Evolutionary conservation across 2,113 vertebrate genomes (phyloP).

Genomic region (Trematocara unimaculatum): DNA sequence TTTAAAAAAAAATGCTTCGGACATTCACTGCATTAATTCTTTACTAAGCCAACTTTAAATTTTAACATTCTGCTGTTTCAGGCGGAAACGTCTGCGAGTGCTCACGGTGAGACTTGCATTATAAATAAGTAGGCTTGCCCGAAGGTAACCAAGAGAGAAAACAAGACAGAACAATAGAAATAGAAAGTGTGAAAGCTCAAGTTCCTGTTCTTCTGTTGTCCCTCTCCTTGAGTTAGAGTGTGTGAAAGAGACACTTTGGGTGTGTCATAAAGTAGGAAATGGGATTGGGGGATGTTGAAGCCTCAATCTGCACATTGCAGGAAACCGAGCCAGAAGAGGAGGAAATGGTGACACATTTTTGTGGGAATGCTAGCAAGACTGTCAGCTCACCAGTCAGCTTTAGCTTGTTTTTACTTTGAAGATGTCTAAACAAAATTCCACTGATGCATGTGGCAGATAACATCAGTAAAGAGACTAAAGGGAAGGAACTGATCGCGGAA

Average conservation of each 20-base stretch:
- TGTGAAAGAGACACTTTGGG: neutral
- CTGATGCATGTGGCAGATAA: neutral
- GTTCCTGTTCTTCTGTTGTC: conserved; percentile 16
- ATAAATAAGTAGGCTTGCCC: conserved; percentile 16
- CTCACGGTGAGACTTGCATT: conserved; percentile 14
- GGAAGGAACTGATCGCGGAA: conserved; percentile 9
- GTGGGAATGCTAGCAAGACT: neutral
- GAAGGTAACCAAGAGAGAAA: neutral
- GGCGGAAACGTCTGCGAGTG: neutral
- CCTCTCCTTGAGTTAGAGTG: neutral
- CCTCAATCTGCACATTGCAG: conserved; percentile 3
- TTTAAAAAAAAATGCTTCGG: neutral
- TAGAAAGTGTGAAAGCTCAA: conserved; percentile 17
- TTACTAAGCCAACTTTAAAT: neutral
- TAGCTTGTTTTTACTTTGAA: conserved; percentile 15
- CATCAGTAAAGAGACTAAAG: neutral
- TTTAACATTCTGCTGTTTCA: neutral
- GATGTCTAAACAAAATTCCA: conserved; percentile 19
- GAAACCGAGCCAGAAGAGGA: conserved; percentile 16
- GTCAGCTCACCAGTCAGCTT: neutral
- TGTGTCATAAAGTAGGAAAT: conserved; percentile 8
- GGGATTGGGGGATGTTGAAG: neutral
- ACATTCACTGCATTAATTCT: neutral
- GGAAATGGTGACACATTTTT: conserved; percentile 32
- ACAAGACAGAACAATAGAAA: conserved; percentile 42